Evolutionary conservation across 1,140 invertebrate species (phyloP), one percentile per base, ranked within the genome.

Genomic region (Bombus turneri): DNA sequence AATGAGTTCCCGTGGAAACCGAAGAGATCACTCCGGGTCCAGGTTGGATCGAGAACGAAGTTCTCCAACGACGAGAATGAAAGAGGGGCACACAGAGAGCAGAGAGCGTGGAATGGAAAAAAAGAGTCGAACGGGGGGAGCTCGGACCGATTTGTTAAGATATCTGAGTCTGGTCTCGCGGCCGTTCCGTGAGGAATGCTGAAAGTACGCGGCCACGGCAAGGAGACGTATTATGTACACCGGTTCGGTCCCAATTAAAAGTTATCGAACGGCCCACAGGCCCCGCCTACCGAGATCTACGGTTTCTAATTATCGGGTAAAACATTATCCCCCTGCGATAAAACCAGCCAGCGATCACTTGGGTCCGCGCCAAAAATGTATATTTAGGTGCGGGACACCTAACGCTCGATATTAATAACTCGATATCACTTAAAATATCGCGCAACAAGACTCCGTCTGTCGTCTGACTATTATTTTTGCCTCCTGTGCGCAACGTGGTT

Each of bases 391-490:
- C 83, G 76, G 82, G 88, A 90, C 79, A 83, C 83, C 88, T 90
- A 87, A 76, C 83, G 80, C 59, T 68, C 31, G 41, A 6, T 90
- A 90, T 90, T 90, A 90, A 90, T 90, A 90, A 86, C 88, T 80
- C 79, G 89, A 90, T 90, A 90, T 88, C 86, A 79, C 89, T 90
- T 88, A 81, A 90, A 90, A 90, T 90, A 90, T 89, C 88, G 80
- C 77, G 87, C 88, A 79, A 88, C 88, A 87, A 89, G 88, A 89
- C 88, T 81, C 76, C 84, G 87, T 89, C 87, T 86, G 87, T 82
- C 85, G 80, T 88, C 84, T 89, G 74, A 76, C 84, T 89, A 89
- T 81, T 89, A 89, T 89, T 89, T 89, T 78, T 78, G 28, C 73
- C 74, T 34, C 74, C 69, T n/a, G 78, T 43, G 59, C 59, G 64